Evolutionary conservation across 2,888 invertebrate species (phyloP).

Genomic region (Lasioglossum figueresi): DNA sequence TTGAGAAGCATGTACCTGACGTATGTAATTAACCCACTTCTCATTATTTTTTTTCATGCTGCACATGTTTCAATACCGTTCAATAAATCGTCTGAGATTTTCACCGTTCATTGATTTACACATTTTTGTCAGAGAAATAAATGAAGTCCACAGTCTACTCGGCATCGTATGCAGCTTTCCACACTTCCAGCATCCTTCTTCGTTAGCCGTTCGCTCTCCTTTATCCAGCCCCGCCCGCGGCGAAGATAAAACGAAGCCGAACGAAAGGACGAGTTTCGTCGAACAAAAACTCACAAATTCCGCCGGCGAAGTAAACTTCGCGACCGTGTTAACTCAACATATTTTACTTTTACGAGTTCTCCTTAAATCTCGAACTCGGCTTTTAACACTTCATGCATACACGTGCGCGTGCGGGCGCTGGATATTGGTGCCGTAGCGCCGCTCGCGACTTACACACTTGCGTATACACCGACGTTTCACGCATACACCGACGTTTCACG

Average conservation of each 20-base stretch:
- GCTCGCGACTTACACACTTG: neutral
- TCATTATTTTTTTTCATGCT: neutral
- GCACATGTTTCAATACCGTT: neutral
- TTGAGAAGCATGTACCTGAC: neutral
- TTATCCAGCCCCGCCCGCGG: neutral
- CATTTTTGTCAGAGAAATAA: neutral
- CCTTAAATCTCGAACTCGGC: slow-evolving; percentile 8
- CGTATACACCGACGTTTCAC: neutral
- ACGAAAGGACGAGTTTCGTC: neutral
- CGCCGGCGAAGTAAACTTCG: neutral
- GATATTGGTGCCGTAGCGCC: neutral
- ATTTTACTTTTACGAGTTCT: slow-evolving; percentile 7
- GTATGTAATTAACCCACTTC: neutral
- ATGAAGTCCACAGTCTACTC: neutral
- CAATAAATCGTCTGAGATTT: too few species aligned
- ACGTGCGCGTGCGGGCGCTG: neutral
- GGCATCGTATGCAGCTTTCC: neutral
- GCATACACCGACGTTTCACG: neutral
- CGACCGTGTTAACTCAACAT: slow-evolving; percentile 5
- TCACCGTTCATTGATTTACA: too few species aligned
- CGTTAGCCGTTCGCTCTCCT: neutral
- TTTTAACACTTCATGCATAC: slow-evolving; percentile 11
- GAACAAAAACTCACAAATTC: slow-evolving; percentile 10
- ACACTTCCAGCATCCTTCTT: neutral
- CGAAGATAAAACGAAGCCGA: neutral